Evolutionary conservation across 2,888 invertebrate species (phyloP).

Genomic region (Asteroscopus sphinx): DNA sequence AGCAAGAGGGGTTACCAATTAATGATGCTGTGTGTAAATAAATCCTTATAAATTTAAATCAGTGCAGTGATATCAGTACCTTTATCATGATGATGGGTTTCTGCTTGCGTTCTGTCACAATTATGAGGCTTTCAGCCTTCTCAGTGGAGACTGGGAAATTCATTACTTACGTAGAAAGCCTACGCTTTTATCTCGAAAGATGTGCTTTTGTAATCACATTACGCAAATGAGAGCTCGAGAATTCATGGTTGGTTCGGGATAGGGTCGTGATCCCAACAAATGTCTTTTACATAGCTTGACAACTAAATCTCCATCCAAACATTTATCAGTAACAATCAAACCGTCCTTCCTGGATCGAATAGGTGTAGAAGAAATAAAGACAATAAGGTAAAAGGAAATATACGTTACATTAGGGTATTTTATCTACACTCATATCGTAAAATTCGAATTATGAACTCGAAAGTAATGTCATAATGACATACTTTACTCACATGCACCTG

Average conservation of each 20-base stretch:
- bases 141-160: conserved; percentile 80
- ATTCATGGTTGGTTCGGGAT: conserved; percentile 84
- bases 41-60: conserved; percentile 25
- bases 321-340: conserved; percentile 66
- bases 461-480: no score
- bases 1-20: no score
- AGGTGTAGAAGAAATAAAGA: conserved; percentile 9
- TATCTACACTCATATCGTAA: not conserved
- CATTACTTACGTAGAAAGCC: conserved; percentile 87
- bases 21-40: no score
- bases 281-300: conserved; percentile 79
- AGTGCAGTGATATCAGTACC: conserved; percentile 29
- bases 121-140: conserved; percentile 76
- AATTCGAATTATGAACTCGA: no score
- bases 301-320: conserved; percentile 72
- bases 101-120: conserved; percentile 66
- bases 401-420: not conserved
- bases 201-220: conserved; percentile 90
- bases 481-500: no score
- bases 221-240: conserved; percentile 87
- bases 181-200: conserved; percentile 86
- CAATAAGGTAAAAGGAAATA: not conserved
- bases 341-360: conserved; percentile 26
- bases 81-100: conserved; percentile 54
- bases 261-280: conserved; percentile 86